Percentiles rank a stretch among this genome's conserved stretches.
These are phyloP conservation scores for Heliconius himera DNA, from an alignment of 1,140 invertebrate species.

Conservation along the genomic window DNA sequence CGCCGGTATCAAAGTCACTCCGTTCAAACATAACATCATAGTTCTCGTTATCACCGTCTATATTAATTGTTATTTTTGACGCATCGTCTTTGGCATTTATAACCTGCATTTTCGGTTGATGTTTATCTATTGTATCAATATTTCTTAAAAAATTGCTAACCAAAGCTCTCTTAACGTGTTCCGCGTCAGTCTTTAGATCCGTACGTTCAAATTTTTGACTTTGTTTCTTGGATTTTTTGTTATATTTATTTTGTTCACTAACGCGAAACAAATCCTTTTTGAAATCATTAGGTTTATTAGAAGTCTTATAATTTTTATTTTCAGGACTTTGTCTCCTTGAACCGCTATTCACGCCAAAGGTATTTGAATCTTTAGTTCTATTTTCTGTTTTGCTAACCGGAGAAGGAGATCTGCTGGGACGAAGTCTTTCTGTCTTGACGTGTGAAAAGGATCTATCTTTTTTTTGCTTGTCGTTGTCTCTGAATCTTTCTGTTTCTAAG, in stretches of 20 bases:
- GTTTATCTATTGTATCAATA: slow-evolving; percentile 23
- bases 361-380: slow-evolving; percentile 21
- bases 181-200: slow-evolving; percentile 5
- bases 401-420: slow-evolving; percentile 39
- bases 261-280: not conserved
- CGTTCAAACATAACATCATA: slow-evolving; percentile 57
- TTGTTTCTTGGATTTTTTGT: slow-evolving; percentile 24
- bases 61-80: slow-evolving; percentile 62
- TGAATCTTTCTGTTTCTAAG: slow-evolving; percentile 14
- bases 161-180: slow-evolving; percentile 55
- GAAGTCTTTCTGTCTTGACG: not conserved
- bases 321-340: not conserved
- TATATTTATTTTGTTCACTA: slow-evolving; percentile 1
- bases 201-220: not conserved
- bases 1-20: slow-evolving; percentile 47
- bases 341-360: not conserved
- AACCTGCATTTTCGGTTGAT: slow-evolving; percentile 25
- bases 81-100: slow-evolving; percentile 39
- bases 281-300: not conserved
- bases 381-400: slow-evolving; percentile 22
- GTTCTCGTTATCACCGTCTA: slow-evolving; percentile 59
- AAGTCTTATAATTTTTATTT: not conserved
- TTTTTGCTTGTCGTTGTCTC: slow-evolving; percentile 15
- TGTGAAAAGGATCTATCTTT: not conserved
- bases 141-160: slow-evolving; percentile 52